Evolutionary conservation across 1,140 invertebrate species (phyloP).

Genomic region (Triops cancriformis): DNA sequence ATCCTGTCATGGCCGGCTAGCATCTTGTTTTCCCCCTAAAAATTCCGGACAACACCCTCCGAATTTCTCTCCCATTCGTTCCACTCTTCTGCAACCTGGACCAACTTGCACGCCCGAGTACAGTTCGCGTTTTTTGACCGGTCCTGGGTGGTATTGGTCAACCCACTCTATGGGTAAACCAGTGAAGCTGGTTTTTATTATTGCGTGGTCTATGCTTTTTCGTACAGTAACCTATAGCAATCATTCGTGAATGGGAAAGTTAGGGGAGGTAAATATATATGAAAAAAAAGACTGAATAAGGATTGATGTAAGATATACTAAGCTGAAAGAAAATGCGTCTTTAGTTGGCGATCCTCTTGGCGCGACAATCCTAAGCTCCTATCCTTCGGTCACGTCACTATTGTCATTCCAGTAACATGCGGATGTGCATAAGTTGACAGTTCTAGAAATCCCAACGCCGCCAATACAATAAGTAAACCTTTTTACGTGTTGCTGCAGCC

Average conservation of each 20-base stretch:
- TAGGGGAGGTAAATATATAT: background rate
- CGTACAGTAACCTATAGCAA: background rate
- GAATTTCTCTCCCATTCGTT: background rate
- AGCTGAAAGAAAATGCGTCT: background rate
- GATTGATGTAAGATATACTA: background rate
- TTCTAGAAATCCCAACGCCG: background rate
- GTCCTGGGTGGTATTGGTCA: background rate
- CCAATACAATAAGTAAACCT: background rate
- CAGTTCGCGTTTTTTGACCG: background rate
- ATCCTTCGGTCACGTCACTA: background rate
- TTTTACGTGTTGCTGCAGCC: background rate
- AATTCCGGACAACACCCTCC: background rate
- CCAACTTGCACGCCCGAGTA: background rate
- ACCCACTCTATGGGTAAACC: too few relatives aligned
- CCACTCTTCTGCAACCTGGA: background rate
- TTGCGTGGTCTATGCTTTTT: background rate
- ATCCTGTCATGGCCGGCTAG: background rate
- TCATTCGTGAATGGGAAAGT: too few relatives aligned
- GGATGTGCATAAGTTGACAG: constrained; percentile 7
- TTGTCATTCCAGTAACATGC: background rate
- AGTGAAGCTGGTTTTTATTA: background rate
- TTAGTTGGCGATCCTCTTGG: background rate
- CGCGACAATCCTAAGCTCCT: background rate
- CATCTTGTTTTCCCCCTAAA: background rate
- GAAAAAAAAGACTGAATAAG: background rate